These are phyloP conservation scores for Neodiprion lecontei DNA, from an alignment of 1,140 invertebrate species.

Conservation along the genomic window DNA sequence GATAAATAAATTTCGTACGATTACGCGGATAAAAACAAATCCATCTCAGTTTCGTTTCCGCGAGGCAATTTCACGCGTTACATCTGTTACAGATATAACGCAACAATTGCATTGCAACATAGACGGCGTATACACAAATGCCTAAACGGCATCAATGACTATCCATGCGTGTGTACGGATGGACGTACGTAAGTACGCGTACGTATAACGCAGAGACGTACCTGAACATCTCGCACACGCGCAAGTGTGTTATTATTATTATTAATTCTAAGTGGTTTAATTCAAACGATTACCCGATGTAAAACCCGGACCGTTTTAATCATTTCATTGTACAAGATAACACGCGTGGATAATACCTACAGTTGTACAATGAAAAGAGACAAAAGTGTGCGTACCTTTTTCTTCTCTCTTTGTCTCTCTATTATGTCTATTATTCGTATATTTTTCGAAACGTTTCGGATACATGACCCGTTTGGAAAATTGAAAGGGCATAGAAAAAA, in stretches of 20 bases:
- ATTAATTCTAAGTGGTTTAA: constrained; percentile 1
- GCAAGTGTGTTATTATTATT: constrained; percentile 2
- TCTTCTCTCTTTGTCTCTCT: background rate
- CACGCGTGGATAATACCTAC: background rate
- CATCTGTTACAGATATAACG: too few species aligned
- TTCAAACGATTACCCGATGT: background rate
- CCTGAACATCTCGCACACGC: background rate
- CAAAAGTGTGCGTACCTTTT: too few species aligned
- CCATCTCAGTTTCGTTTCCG: too few species aligned
- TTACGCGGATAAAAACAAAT: too few species aligned
- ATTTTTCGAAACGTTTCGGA: too few species aligned
- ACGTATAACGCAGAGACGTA: background rate
- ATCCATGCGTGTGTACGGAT: background rate
- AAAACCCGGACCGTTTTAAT: background rate
- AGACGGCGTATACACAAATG: background rate
- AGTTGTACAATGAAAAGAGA: too few species aligned
- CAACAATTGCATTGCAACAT: too few species aligned
- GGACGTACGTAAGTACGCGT: background rate
- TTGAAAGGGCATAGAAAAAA: too few species aligned
- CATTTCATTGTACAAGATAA: background rate
- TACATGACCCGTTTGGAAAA: too few species aligned
- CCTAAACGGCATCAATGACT: background rate
- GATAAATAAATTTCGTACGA: too few species aligned
- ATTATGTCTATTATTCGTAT: too few species aligned
- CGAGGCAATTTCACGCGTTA: too few species aligned